Percentiles rank a stretch among this genome's conserved stretches.
phyloP scores from a whole-genome alignment of 2,113 vertebrate species.

The Piprites chloris region DNA sequence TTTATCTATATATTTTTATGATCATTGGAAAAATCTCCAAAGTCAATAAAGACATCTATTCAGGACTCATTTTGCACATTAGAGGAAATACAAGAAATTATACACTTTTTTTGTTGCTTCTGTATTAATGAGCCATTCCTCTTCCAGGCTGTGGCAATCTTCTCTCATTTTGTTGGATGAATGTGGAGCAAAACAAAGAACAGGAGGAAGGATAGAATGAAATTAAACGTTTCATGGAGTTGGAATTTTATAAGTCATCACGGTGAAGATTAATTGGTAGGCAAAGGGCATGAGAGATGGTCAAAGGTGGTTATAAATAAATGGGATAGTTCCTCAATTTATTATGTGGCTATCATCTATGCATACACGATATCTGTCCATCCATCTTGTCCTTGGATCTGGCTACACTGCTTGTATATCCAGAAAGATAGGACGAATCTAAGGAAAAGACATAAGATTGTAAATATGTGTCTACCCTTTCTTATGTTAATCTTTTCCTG shows the following conservation, averaged over 20 bases:
- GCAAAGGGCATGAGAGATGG: conserved; percentile 35
- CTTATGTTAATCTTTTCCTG: not conserved
- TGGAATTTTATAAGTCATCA: conserved; percentile 34
- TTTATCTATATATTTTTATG: not conserved
- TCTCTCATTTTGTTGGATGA: not conserved
- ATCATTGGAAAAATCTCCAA: not conserved
- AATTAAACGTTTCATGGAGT: not conserved
- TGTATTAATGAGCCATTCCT: not conserved
- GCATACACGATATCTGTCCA: conserved; percentile 6
- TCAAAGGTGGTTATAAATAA: conserved; percentile 65
- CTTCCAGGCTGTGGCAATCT: not conserved
- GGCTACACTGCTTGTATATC: conserved; percentile 1
- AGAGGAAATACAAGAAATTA: not conserved
- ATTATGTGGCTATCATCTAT: not conserved
- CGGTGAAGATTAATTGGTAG: conserved; percentile 28
- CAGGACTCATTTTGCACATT: not conserved
- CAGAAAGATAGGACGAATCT: conserved; percentile 38
- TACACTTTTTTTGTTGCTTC: not conserved
- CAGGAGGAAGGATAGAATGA: not conserved
- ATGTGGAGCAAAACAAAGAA: not conserved
- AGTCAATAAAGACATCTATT: not conserved
- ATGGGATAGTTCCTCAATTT: conserved; percentile 1
- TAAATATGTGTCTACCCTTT: conserved; percentile 13
- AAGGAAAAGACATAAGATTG: not conserved
- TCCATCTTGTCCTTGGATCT: conserved; percentile 34